Base-by-base conservation (phyloP, 2,888 invertebrate genomes). In the Clunio marinus region DNA sequence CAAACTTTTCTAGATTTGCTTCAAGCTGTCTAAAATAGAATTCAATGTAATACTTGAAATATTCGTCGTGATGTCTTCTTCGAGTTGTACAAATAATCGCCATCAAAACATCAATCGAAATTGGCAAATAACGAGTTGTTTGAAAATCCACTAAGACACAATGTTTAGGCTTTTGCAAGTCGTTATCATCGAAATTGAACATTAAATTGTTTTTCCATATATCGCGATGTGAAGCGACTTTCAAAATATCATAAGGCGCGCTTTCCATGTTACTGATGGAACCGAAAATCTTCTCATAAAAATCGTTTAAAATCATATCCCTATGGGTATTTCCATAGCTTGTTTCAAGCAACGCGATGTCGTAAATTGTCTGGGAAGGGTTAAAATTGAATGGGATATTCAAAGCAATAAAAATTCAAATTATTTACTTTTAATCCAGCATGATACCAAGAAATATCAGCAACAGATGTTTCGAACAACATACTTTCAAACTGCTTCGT, bases 121-220 rank as follows among this genome's bases (percentile, higher is more conserved):
- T 13, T 35, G 66, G 1, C 15, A 66, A 17, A 66, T 66, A 66
- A 1, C 66, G 51, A 1, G 66, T 17, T 4, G 66, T 66, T 32
- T 66, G 66, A 25, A 66, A 66, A 10, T 66, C 66, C 10, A 66
- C 15, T n/a, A 66, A 20, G 7, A 66, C 35, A 25, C 66, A 66
- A 25, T 66, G 51, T 1, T 55, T 10, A 2, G 57, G 57, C 7
- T 51, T 51, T n/a, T n/a, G n/a, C n/a, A n/a, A n/a, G 17, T 8
- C 24, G n/a, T 41, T 37, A 20, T 51, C 66, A n/a, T 66, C 22
- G 20, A 25, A 28, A 3, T 22, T 17, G 20, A 68, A 68, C 68
- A 68, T 68, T 17, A 68, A 68, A 68, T 68, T 68, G 15, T 68
- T 68, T 37, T 58, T 58, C 68, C 68, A 68, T 25, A 58, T 28